phyloP scores from a whole-genome alignment of 2,888 invertebrate genomes.

The Nomada flava region DNA sequence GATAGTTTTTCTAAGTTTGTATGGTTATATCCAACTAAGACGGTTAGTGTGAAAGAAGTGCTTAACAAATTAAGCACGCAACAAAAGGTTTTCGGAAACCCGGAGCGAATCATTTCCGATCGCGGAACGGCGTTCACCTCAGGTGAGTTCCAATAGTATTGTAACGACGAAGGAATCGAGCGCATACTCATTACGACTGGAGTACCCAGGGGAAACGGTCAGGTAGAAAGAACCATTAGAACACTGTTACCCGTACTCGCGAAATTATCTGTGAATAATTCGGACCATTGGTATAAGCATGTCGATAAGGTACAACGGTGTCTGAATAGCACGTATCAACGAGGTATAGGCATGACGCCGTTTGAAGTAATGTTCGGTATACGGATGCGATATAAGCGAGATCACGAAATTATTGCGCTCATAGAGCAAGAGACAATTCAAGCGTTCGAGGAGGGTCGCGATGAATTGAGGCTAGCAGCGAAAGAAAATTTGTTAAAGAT shows the following conservation, averaged over 20 bases:
- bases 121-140: background rate
- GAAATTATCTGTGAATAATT: background rate
- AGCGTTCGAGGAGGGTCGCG: background rate
- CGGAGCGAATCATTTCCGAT: background rate
- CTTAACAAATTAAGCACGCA: background rate
- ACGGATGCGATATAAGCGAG: background rate
- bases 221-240: background rate
- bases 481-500: background rate
- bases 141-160: background rate
- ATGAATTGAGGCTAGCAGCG: background rate
- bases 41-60: background rate
- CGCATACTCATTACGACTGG: background rate
- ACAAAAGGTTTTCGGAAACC: slow-evolving; percentile 3
- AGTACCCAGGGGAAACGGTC: background rate
- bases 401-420: background rate
- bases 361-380: background rate
- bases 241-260: background rate
- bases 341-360: background rate
- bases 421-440: background rate
- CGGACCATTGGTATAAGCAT: background rate
- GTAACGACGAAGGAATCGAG: background rate
- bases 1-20: background rate
- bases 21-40: background rate
- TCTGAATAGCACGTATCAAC: background rate
- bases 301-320: background rate